Conservation (phyloP, 2,888 invertebrate genomes). For the Geotrupes spiniger region DNA sequence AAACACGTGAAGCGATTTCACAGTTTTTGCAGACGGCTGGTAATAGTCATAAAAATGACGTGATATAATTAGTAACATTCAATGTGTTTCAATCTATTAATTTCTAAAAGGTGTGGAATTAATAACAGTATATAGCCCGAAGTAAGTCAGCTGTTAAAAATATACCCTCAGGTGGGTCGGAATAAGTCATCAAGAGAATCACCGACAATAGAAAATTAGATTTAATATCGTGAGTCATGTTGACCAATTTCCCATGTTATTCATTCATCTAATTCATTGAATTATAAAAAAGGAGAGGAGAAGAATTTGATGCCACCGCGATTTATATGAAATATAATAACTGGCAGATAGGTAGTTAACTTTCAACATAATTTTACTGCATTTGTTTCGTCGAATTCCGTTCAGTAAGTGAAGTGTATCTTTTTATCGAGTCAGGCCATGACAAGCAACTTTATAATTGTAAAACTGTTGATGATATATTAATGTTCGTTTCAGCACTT, state of each 20-base stretch:
- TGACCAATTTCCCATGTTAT: conserved; percentile 27
- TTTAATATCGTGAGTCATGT: conserved; percentile 29
- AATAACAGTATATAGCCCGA: too few relatives aligned
- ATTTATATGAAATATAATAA: conserved; percentile 31
- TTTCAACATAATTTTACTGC: conserved; percentile 34
- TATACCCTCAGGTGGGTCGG: too few relatives aligned
- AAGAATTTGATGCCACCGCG: conserved; percentile 7
- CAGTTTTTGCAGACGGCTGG: too few relatives aligned
- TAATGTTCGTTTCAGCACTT: conserved; percentile 37
- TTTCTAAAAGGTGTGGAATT: too few relatives aligned
- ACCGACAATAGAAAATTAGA: conserved; percentile 20
- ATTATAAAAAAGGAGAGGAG: background rate
- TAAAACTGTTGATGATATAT: conserved; percentile 40
- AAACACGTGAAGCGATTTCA: too few relatives aligned
- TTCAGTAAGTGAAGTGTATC: conserved; percentile 32
- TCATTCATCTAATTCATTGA: conserved; percentile 15
- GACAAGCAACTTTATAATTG: conserved; percentile 40
- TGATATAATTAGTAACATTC: too few relatives aligned
- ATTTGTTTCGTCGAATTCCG: conserved; percentile 37
- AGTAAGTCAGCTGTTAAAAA: too few relatives aligned
- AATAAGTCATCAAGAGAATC: conserved; percentile 16
- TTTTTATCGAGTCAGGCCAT: conserved; percentile 35
- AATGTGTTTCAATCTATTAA: too few relatives aligned
- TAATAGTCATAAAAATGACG: too few relatives aligned
- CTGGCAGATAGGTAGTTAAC: conserved; percentile 26